Evolutionary conservation across 2,888 invertebrate species (phyloP), one percentile per base, ranked within the genome.

Genomic region (Ochlodes sylvanus): DNA sequence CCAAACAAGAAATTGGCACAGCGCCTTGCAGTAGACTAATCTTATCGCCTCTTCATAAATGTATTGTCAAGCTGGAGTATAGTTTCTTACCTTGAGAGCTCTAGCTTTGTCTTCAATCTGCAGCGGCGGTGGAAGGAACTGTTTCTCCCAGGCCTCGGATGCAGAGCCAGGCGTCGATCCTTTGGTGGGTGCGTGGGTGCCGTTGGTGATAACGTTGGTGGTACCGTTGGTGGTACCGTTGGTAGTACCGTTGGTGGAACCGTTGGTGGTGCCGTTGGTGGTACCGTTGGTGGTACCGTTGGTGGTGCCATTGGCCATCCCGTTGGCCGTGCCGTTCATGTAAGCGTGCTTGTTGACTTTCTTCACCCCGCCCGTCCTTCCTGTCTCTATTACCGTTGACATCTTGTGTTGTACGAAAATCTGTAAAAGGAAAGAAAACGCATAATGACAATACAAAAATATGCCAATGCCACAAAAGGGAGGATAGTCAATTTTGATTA

Each of bases 91-190:
- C 88, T 91, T 89, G 55, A 84, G 80, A 2, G 90, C 87, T n/a
- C 87, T 79, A 2, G 77, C 76, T 14, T 76, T 79, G 76, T 93
- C 91, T 2, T 88, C 85, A 0, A 93, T 78, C 47, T 78, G 70
- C 50, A 93, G 79, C 4, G 86, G 78, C 1, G 85, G 82, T 3
- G 93, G 92, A 72, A 90, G 81, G 79, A 93, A 92, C 81, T 82
- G 81, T 14, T 85, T 80, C 63, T 85, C 86, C 88, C 90, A 90
- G 7, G 70, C 54, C n/a, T 58, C 72, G 34, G 27, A 5, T n/a
- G n/a, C n/a, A n/a, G 17, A 50, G 66, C 15, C 56, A 74, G n/a
- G n/a, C n/a, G 68, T 58, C 58, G 71, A 68, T 64, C 2, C 7
- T 0, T 17, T 17, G 17, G 15, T 17, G 17, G 9, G 14, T 7